A percentile compares a stretch with the other conserved stretches of the same genome.
Evolutionary conservation across 2,113 vertebrate species (phyloP).

Genomic region (Sterrhoptilus dennistouni): DNA sequence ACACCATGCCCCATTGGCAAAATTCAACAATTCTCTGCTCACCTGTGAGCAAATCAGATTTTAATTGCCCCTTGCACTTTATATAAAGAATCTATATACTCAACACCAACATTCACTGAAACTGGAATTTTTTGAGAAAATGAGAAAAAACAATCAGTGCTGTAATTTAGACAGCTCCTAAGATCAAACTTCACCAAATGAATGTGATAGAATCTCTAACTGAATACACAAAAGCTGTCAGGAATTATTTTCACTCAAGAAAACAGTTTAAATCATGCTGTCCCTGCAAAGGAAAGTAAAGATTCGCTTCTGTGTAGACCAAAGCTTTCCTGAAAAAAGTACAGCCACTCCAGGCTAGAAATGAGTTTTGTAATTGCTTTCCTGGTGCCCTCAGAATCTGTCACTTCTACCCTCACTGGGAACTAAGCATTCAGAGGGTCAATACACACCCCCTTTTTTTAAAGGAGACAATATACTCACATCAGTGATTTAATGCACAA

Average conservation of each 20-base stretch:
- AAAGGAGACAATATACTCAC: neutral
- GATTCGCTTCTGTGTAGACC: neutral
- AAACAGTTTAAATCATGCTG: neutral
- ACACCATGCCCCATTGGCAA: neutral
- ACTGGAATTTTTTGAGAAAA: neutral
- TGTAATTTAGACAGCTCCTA: neutral
- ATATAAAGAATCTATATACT: neutral
- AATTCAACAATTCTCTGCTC: neutral
- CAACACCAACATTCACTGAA: neutral
- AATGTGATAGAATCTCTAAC: neutral
- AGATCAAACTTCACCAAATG: neutral
- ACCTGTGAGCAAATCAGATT: neutral
- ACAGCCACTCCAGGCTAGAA: neutral
- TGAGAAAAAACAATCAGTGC: neutral
- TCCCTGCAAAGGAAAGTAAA: neutral
- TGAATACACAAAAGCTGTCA: neutral
- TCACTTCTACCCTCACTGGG: neutral
- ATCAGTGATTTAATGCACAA: neutral
- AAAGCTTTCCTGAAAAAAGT: neutral
- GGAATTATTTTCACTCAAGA: neutral
- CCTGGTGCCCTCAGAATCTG: neutral
- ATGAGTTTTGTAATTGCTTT: neutral
- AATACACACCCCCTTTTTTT: too few relatives aligned
- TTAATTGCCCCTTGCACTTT: neutral
- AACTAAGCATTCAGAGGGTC: neutral